A percentile compares a stretch with the other conserved stretches of the same genome.
Conservation (phyloP, 2,888 invertebrate species). For the Terebella lapidaria region DNA sequence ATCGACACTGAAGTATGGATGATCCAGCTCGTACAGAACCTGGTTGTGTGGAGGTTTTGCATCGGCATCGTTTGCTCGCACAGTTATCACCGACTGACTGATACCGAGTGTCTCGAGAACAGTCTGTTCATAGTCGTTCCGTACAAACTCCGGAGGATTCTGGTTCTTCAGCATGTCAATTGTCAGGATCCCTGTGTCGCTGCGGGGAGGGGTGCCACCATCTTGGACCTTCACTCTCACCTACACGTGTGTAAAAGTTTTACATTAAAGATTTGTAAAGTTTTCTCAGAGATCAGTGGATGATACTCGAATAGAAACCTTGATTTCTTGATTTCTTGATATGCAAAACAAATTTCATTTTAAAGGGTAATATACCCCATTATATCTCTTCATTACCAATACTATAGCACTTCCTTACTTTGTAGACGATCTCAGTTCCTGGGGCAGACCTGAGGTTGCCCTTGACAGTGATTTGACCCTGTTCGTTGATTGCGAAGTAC, state of each 20-base stretch:
- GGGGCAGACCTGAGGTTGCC: conserved; percentile 21
- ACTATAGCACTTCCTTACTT: too few species aligned
- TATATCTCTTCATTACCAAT: too few species aligned
- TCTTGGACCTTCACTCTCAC: conserved; percentile 30
- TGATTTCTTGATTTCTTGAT: too few species aligned
- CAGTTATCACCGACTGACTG: conserved; percentile 28
- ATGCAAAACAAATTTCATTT: too few species aligned
- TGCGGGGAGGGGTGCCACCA: conserved; percentile 37
- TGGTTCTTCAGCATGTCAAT: conserved; percentile 35
- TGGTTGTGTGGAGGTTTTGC: conserved; percentile 21
- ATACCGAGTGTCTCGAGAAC: conserved; percentile 35
- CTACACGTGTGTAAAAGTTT: too few species aligned
- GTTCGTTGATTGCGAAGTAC: conserved; percentile 28
- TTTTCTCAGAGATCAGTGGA: too few species aligned
- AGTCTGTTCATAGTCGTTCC: conserved; percentile 24
- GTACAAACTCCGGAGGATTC: conserved; percentile 28
- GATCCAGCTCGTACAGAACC: conserved; percentile 19
- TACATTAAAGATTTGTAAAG: background rate
- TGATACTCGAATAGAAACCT: too few species aligned
- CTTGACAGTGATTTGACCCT: conserved; percentile 27
- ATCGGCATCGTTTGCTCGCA: conserved; percentile 35
- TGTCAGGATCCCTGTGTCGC: conserved; percentile 30
- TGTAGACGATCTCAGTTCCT: conserved; percentile 26
- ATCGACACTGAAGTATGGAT: conserved; percentile 35
- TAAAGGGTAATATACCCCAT: too few species aligned